Percentiles rank a stretch among this genome's conserved stretches.
phyloP scores from a whole-genome alignment of 2,888 invertebrate species.

The Dolichomitus sp. region DNA sequence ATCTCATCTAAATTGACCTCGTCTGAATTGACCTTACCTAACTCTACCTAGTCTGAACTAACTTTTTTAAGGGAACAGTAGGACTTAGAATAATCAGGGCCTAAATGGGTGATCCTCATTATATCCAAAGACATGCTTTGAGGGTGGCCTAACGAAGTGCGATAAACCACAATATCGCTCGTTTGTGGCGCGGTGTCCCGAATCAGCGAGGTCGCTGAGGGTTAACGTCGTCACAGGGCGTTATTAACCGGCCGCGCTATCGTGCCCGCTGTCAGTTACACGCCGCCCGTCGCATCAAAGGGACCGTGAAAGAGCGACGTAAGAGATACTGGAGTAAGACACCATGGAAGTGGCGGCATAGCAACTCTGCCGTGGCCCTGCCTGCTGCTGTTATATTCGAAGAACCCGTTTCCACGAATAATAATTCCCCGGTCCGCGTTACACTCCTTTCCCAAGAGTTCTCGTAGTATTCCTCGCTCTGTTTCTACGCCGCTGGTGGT shows the following conservation, averaged over 20 bases:
- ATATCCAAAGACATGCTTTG: background rate
- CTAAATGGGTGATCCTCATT: background rate
- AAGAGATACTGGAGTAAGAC: constrained; percentile 20
- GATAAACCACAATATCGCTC: constrained; percentile 9
- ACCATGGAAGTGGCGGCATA: constrained; percentile 6
- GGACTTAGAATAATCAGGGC: too few species aligned
- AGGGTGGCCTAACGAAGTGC: background rate
- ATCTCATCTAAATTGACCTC: too few species aligned
- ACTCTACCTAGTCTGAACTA: too few species aligned
- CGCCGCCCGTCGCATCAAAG: constrained; percentile 42
- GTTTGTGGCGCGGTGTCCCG: background rate
- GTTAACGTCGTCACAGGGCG: constrained; percentile 29
- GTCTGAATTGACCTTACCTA: too few species aligned
- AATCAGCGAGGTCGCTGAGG: constrained; percentile 30
- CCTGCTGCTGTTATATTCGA: constrained; percentile 40
- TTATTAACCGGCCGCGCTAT: constrained; percentile 23
- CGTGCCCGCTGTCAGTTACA: constrained; percentile 26
- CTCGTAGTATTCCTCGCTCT: constrained; percentile 1
- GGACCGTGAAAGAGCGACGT: constrained; percentile 48
- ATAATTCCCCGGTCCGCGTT: constrained; percentile 45
- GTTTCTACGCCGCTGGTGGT: constrained; percentile 27
- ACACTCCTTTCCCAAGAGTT: constrained; percentile 42
- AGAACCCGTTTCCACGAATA: constrained; percentile 57
- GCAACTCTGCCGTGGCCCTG: background rate
- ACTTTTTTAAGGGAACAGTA: background rate